Evolutionary conservation across 1,140 invertebrate genomes (phyloP), one percentile per base, ranked within the genome.

Genomic region (Sinonovacula constricta): DNA sequence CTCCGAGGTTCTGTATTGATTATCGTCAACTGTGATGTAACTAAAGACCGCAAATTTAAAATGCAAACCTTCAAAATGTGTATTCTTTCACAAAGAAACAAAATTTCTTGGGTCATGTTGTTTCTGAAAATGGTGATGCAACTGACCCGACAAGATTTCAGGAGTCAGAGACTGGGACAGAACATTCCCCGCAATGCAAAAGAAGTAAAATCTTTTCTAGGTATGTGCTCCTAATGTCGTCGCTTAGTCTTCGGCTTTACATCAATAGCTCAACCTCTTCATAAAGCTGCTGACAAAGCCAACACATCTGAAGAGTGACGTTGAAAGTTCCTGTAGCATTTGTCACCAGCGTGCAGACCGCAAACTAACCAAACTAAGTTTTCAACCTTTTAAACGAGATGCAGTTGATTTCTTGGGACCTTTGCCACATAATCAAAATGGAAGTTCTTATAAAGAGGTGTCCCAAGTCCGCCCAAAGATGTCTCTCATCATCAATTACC

Each of bases 1-100:
- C 59, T n/a, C 49, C 70, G 0, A 28, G 86, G 51, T 82, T 84
- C 31, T 86, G 85, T 49, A 57, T 85, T 12, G 86, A 87, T 39
- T 86, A 87, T 57, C 24, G 74, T 30, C 54, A 81, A 36, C 62
- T n/a, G n/a, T n/a, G n/a, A 60, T 31, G 79, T 15, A 75, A 15
- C 34, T 80, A 14, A 63, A 83, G 0, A 15, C 10, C 12, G 53
- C 75, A 24, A 75, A 69, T 2, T 71, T 93, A 2, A 92, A 91
- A 33, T 83, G 93, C 1, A 92, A 91, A 45, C 80, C 90, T 0
- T 57, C 84, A 67, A 92, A 92, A 86, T 91, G 88, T 45, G 68
- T 89, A 34, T 92, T 93, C 74, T 89, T 87, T 28, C 79, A 88
- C 53, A 79, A 70, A 28, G 18, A 79, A 34, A 60, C 87, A 12